Conservation (phyloP, 2,888 invertebrate genomes). For the Steinernema scapterisci region DNA sequence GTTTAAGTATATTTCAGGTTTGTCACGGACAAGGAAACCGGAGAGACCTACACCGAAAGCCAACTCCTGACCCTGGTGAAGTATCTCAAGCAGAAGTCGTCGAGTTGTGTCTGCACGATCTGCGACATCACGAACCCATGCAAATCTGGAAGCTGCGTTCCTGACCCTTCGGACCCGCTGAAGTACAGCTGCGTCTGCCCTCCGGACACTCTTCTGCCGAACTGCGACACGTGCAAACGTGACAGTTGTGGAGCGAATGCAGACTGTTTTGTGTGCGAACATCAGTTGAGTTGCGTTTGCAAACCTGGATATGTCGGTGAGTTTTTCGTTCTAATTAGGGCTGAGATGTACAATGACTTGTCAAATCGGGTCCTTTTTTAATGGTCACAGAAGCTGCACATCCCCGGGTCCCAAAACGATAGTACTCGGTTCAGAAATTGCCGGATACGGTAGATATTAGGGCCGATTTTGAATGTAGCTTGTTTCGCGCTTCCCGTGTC, state of each 20-base stretch:
- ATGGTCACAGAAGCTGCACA: too few species aligned
- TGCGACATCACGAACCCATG: not conserved
- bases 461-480: too few species aligned
- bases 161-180: not conserved
- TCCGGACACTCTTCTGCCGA: not conserved
- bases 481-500: too few species aligned
- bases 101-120: not conserved
- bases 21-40: not conserved
- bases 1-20: not conserved
- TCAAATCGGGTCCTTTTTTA: too few species aligned
- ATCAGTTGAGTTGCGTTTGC: constrained; percentile 12
- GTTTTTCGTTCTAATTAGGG: too few species aligned
- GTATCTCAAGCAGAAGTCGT: not conserved
- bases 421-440: too few species aligned
- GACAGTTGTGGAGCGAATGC: constrained; percentile 7
- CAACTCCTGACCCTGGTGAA: not conserved
- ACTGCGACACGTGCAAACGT: not conserved
- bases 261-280: not conserved
- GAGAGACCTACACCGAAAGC: not conserved
- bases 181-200: constrained; percentile 17
- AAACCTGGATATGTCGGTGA: constrained; percentile 1
- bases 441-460: too few species aligned
- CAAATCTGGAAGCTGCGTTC: not conserved
- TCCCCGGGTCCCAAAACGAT: too few species aligned
- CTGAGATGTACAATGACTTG: too few species aligned